phyloP scores from a whole-genome alignment of 2,797 vertebrate genomes.

The Phyllotis vaccarum region DNA sequence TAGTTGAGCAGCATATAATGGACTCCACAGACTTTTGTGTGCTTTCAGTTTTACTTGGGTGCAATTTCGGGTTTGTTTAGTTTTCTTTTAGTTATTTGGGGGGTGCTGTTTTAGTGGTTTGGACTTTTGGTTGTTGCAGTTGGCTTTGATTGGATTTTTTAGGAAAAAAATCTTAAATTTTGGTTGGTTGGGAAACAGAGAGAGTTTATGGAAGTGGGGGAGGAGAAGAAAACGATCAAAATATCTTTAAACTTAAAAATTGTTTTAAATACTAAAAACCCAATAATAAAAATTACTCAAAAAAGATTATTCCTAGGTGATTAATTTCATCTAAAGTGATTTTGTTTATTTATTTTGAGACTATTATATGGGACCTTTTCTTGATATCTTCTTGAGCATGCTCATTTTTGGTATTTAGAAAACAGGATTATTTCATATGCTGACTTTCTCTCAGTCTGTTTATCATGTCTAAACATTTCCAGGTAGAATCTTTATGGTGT shows the following conservation, averaged over 20 bases:
- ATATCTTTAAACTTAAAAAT: neutral
- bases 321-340: neutral
- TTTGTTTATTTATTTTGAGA: neutral
- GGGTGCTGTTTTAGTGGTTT: neutral
- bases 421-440: neutral
- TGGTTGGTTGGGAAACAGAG: neutral
- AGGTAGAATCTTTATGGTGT: neutral
- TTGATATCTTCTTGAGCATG: neutral
- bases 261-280: neutral
- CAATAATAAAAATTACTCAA: neutral
- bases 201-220: neutral
- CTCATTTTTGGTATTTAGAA: neutral
- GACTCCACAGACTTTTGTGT: neutral
- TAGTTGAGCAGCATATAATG: neutral
- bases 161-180: neutral
- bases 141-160: neutral
- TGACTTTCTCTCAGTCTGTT: neutral
- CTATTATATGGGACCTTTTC: too few species aligned
- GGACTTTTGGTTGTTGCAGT: neutral
- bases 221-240: neutral
- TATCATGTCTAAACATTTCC: neutral
- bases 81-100: neutral
- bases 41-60: neutral
- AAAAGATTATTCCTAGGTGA: neutral
- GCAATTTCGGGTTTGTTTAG: too few species aligned